Evolutionary conservation across 2,797 vertebrate genomes (phyloP).

Genomic region (Hippocampus kuda): DNA sequence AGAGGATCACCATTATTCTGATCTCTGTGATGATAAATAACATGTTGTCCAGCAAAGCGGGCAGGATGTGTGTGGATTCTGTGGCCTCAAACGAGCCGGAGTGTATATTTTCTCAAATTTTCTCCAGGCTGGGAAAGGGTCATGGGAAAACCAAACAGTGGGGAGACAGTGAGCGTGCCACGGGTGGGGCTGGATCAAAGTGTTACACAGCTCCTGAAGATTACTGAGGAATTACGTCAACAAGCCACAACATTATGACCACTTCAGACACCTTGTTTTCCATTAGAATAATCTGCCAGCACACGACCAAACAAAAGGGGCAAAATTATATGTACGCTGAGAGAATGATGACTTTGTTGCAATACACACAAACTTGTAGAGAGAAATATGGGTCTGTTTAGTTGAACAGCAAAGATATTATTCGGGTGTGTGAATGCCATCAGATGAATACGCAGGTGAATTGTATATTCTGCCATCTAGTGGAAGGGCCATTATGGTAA

Average conservation of each 20-base stretch:
- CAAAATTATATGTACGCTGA: too few relatives aligned
- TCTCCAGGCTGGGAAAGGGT: slow-evolving; percentile 46
- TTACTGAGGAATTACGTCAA: slow-evolving; percentile 22
- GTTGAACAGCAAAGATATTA: too few relatives aligned
- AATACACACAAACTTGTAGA: too few relatives aligned
- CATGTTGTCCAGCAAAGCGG: slow-evolving; percentile 27
- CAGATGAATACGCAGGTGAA: too few relatives aligned
- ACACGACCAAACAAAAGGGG: too few relatives aligned
- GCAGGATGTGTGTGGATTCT: slow-evolving; percentile 37
- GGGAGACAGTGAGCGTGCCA: slow-evolving; percentile 29
- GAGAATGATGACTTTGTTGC: too few relatives aligned
- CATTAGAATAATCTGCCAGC: too few relatives aligned
- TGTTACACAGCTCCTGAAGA: neutral
- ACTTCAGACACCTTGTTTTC: neutral
- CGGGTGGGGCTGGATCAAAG: slow-evolving; percentile 44
- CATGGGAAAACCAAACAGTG: slow-evolving; percentile 62
- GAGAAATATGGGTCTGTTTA: too few relatives aligned
- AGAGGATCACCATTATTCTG: slow-evolving; percentile 13
- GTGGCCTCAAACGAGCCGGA: slow-evolving; percentile 36
- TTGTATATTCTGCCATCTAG: too few relatives aligned
- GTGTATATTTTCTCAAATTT: slow-evolving; percentile 41
- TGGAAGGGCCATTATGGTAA: too few relatives aligned
- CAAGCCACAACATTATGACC: slow-evolving; percentile 1
- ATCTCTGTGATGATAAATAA: slow-evolving; percentile 35
- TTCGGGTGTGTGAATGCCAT: too few relatives aligned